Evolutionary conservation across 2,888 invertebrate species (phyloP).

Genomic region (Galerucella pusilla): DNA sequence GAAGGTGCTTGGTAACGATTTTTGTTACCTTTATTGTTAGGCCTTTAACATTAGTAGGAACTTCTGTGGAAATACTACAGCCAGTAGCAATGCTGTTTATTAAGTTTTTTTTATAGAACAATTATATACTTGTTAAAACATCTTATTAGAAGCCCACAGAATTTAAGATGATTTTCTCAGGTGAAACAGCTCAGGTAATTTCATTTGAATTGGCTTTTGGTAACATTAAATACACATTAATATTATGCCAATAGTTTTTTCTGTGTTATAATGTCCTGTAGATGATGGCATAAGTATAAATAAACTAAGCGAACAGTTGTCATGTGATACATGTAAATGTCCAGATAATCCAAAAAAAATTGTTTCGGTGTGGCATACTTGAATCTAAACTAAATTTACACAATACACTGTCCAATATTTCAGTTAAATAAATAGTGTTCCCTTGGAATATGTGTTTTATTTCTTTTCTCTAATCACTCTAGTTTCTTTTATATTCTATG

Average conservation of each 20-base stretch:
- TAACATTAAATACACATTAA: constrained; percentile 45
- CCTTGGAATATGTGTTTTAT: constrained; percentile 56
- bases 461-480: background rate
- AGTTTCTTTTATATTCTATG: too few relatives aligned
- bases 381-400: constrained; percentile 57
- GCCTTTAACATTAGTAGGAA: constrained; percentile 45
- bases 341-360: constrained; percentile 37
- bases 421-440: constrained; percentile 67
- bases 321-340: constrained; percentile 41
- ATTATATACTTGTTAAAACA: constrained; percentile 42
- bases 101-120: constrained; percentile 25
- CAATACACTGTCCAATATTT: constrained; percentile 61
- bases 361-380: constrained; percentile 60
- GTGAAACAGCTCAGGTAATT: constrained; percentile 64
- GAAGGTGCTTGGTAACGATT: constrained; percentile 46
- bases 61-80: constrained; percentile 34
- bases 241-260: constrained; percentile 41
- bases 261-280: constrained; percentile 48
- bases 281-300: constrained; percentile 46
- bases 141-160: constrained; percentile 51
- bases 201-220: constrained; percentile 37
- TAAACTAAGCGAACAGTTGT: constrained; percentile 42
- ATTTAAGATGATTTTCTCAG: constrained; percentile 60
- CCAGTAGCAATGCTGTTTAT: constrained; percentile 22
- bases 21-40: constrained; percentile 44